phyloP scores from a whole-genome alignment of 1,140 invertebrate genomes.

The Amphibalanus amphitrite region DNA sequence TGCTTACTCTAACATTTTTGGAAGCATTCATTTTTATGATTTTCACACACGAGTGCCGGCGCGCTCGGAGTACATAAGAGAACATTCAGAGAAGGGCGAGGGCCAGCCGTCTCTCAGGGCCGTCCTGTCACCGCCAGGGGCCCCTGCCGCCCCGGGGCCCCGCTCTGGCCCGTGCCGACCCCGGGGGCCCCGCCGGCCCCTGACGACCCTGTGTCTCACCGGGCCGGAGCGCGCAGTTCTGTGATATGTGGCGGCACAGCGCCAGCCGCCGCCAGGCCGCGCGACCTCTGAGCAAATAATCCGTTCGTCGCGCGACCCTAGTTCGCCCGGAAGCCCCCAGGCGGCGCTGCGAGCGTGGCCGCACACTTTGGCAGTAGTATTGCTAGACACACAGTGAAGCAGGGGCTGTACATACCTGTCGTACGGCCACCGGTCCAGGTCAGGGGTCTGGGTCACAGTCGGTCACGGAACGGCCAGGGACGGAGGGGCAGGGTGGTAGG shows the following conservation, averaged over 20 bases:
- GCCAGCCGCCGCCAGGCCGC: neutral
- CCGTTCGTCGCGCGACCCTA: neutral
- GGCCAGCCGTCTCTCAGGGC: neutral
- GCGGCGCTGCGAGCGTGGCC: too few relatives aligned
- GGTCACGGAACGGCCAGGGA: too few relatives aligned
- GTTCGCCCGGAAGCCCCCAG: neutral
- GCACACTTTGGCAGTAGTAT: neutral
- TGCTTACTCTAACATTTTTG: slow-evolving; percentile 2
- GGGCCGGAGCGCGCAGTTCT: neutral
- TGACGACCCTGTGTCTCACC: too few relatives aligned
- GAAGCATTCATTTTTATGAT: slow-evolving; percentile 2
- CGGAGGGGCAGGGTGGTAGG: too few relatives aligned
- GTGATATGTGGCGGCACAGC: neutral
- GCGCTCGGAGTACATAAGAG: neutral
- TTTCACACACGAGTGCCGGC: neutral
- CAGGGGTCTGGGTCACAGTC: too few relatives aligned
- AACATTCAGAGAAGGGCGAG: neutral
- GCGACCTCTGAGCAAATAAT: neutral
- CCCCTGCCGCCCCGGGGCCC: too few relatives aligned
- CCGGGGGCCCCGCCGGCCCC: too few relatives aligned
- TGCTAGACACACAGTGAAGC: neutral
- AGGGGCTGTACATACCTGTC: too few relatives aligned
- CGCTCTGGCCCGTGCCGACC: too few relatives aligned
- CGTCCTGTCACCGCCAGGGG: neutral
- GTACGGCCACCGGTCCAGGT: too few relatives aligned